These are phyloP conservation scores for Menura novaehollandiae DNA, from an alignment of 2,113 vertebrate genomes.

Conservation along the genomic window DNA sequence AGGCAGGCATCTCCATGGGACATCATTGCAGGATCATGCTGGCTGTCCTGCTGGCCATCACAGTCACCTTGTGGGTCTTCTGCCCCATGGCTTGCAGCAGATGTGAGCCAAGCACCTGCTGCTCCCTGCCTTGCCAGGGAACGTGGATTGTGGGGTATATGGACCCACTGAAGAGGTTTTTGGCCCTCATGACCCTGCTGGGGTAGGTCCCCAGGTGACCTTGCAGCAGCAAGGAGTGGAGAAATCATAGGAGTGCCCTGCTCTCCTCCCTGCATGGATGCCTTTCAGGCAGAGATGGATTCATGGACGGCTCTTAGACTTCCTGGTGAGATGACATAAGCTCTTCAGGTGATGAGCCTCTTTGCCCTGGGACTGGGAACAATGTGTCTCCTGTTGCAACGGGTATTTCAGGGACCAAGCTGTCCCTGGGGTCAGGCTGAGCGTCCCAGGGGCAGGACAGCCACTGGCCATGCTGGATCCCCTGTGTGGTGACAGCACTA, in stretches of 20 bases:
- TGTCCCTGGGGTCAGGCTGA: not conserved
- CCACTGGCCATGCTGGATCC: not conserved
- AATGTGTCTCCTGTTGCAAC: not conserved
- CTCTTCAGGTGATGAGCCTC: not conserved
- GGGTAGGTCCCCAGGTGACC: not conserved
- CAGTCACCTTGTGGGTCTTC: not conserved
- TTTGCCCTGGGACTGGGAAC: not conserved
- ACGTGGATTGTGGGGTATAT: not conserved
- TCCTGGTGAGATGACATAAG: not conserved
- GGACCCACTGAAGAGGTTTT: not conserved
- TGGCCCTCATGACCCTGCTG: not conserved
- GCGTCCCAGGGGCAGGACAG: fast-evolving
- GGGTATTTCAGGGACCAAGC: not conserved
- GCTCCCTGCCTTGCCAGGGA: not conserved
- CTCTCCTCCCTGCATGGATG: not conserved
- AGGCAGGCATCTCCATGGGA: fast-evolving
- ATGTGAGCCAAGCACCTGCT: not conserved
- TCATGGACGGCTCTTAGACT: not conserved
- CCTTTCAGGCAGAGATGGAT: not conserved
- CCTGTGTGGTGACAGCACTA: fast-evolving
- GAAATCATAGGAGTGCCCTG: not conserved
- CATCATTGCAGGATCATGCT: not conserved
- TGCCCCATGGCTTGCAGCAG: not conserved
- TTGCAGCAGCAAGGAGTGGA: not conserved
- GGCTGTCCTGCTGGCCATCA: not conserved